Evolutionary conservation across 2,797 vertebrate species (phyloP).

Genomic region (Pampus argenteus): DNA sequence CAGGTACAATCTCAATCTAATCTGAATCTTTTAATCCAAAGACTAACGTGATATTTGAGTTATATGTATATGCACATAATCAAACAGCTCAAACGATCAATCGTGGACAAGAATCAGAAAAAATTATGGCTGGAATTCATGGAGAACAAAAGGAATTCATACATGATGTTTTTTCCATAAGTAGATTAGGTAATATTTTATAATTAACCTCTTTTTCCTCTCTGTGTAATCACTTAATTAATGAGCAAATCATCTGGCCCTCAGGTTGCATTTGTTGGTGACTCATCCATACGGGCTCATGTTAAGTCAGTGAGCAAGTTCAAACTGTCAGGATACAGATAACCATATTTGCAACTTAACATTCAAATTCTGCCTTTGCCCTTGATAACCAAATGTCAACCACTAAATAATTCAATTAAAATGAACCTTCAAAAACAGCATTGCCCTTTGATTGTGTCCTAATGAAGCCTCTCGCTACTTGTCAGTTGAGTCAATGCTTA

Average conservation of each 20-base stretch:
- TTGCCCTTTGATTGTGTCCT: constrained; percentile 48
- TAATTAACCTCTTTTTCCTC: constrained; percentile 65
- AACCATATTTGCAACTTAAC: constrained; percentile 41
- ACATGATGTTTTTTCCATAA: constrained; percentile 41
- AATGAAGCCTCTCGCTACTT: constrained; percentile 50
- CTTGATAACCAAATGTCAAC: constrained; percentile 58
- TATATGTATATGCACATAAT: not conserved
- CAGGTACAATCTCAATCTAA: not conserved
- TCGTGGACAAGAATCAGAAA: constrained; percentile 19
- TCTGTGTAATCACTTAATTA: constrained; percentile 73
- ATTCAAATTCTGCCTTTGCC: constrained; percentile 51
- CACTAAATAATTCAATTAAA: constrained; percentile 59
- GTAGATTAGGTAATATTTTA: constrained; percentile 61
- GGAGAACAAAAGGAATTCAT: constrained; percentile 38
- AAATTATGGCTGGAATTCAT: constrained; percentile 14
- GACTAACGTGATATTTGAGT: not conserved
- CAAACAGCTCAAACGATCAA: not conserved
- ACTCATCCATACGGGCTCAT: constrained; percentile 51
- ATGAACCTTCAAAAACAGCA: constrained; percentile 57
- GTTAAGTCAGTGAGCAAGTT: constrained; percentile 46
- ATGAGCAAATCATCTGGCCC: constrained; percentile 63
- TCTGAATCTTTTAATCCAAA: constrained; percentile 10
- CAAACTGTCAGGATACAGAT: constrained; percentile 35
- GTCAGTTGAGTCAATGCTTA: constrained; percentile 45
- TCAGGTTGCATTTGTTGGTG: constrained; percentile 61